phyloP scores from a whole-genome alignment of 1,140 invertebrate genomes.

The Drosophila ohnishii region DNA sequence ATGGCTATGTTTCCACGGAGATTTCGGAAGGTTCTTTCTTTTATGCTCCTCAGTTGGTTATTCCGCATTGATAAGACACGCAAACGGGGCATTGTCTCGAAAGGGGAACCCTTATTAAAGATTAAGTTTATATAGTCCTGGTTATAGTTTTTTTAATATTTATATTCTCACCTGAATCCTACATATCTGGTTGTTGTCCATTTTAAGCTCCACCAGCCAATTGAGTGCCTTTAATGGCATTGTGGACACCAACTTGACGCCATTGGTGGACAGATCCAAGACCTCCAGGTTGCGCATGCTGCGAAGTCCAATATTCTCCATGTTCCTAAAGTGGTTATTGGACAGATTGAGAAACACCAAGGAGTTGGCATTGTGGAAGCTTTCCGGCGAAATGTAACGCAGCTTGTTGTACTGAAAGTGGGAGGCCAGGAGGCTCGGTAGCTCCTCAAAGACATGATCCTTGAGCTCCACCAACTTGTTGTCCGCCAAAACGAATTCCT shows the following conservation, averaged over 20 bases:
- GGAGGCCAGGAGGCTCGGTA: conserved; percentile 88
- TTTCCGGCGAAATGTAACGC: conserved; percentile 88
- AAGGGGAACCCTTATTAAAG: conserved; percentile 85
- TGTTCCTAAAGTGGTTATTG: conserved; percentile 88
- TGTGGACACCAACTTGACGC: conserved; percentile 87
- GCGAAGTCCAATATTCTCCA: conserved; percentile 89
- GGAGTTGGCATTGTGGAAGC: conserved; percentile 90
- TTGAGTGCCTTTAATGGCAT: conserved; percentile 88
- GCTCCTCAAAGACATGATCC: conserved; percentile 89
- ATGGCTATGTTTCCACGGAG: conserved; percentile 91
- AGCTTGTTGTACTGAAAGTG: conserved; percentile 93
- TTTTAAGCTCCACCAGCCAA: conserved; percentile 92
- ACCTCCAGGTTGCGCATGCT: conserved; percentile 90
- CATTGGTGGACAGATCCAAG: conserved; percentile 91
- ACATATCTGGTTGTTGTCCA: conserved; percentile 90
- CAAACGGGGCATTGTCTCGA: conserved; percentile 91
- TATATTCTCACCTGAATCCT: conserved; percentile 85
- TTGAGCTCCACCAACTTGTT: conserved; percentile 89
- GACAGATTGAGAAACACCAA: conserved; percentile 92
- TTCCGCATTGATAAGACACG: conserved; percentile 90
- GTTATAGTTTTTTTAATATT: background rate
- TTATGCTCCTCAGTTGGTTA: conserved; percentile 90
- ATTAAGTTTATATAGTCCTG: no score
- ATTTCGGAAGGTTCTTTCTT: conserved; percentile 89
- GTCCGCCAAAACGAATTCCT: conserved; percentile 89